Base-by-base conservation (phyloP, 2,888 invertebrate species). In the Deroplatys truncata region DNA sequence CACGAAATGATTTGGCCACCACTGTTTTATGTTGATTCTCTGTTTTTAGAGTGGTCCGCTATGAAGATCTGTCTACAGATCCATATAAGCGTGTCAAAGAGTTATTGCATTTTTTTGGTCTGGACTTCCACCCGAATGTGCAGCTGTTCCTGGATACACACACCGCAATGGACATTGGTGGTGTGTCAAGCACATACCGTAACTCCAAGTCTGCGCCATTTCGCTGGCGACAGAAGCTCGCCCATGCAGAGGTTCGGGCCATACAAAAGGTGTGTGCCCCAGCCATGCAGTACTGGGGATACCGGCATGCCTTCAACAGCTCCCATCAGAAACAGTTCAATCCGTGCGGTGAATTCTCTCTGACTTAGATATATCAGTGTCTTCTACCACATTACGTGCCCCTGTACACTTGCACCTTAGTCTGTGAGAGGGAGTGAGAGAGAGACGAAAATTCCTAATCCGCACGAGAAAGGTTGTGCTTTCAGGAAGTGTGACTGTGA, bases 231-330 rank as follows among this genome's bases (percentile, higher is more conserved):
- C 95, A 94, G 91, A 96, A 97, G 92, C 94, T 98, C 90, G 95
- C 96, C 91, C 96, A 95, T 91, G 94, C 95, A 86, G 97, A 97
- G 93, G 97, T 98, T 88, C 95, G 95, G 85, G 93, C 94, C 90
- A 96, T 96, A 92, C 96, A 96, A 93, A 94, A 94, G 83, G 93
- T 92, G 82, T 98, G 98, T 93, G 95, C 95, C 91, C 95, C 96
- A 92, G 98, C 98, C 0, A 97, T 98, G 97, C 94, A 95, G 89
- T 93, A 97, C 85, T 98, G 98, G 98, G 98, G 98, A 31, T 98
- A 98, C 93, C 94, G 95, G 84, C 94, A 95, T 92, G 96, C 96
- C 0, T 93, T 93, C 43, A 95, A 95, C 91, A 94, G 94, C 85
- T 94, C 94, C 86, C 95, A 95, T 92, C 94, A 95, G 91, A 94